A percentile compares a stretch with the other conserved stretches of the same genome.
These are phyloP conservation scores for Calonectris borealis DNA, from an alignment of 2,113 vertebrate genomes.

Conservation along the genomic window DNA sequence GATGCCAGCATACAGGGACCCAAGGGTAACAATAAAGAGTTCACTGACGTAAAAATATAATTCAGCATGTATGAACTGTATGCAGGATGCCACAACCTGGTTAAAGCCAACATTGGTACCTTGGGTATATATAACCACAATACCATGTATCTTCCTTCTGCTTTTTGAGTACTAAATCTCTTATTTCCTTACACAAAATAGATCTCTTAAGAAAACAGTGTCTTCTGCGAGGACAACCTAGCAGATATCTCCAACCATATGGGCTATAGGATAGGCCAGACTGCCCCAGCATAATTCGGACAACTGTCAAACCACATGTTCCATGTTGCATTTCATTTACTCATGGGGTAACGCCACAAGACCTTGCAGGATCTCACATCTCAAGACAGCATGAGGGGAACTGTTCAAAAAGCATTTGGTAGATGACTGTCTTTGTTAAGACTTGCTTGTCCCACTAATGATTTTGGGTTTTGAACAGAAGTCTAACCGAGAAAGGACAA, in stretches of 20 bases:
- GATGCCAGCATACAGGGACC: rapidly evolving
- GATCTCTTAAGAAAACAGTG: neutral
- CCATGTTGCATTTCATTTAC: neutral
- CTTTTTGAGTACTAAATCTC: neutral
- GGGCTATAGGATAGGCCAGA: neutral
- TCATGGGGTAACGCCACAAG: neutral
- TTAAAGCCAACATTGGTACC: neutral
- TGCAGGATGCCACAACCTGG: neutral
- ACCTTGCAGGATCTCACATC: neutral
- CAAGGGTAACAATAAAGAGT: neutral
- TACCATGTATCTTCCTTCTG: neutral
- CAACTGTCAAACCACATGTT: neutral
- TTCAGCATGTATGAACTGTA: rapidly evolving
- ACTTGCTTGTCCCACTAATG: neutral
- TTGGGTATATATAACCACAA: rapidly evolving
- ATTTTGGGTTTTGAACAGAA: neutral
- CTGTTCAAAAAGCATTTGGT: neutral
- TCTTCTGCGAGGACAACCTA: neutral
- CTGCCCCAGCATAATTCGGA: neutral
- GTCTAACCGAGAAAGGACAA: neutral
- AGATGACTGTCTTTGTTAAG: neutral
- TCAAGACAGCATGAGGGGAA: neutral
- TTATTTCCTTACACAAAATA: neutral
- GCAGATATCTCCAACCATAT: neutral
- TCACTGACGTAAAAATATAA: neutral